phyloP scores from a whole-genome alignment of 2,113 vertebrate species.

The Vidua macroura region DNA sequence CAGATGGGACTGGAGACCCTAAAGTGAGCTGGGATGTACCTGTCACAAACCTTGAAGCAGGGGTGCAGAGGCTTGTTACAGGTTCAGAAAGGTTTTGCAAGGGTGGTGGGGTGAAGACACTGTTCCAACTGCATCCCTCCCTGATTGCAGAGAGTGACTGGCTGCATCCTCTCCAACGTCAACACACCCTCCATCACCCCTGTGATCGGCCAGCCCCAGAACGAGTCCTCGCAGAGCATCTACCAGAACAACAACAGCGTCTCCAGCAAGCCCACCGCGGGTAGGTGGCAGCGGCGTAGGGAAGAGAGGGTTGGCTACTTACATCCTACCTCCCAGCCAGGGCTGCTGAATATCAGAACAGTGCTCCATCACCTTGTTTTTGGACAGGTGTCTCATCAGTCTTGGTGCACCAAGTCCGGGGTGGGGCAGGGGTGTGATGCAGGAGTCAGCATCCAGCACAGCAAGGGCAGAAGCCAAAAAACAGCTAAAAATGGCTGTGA shows the following conservation, averaged over 20 bases:
- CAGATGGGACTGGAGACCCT: neutral
- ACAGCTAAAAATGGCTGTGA: neutral
- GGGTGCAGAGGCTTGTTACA: accelerated
- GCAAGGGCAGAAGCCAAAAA: neutral
- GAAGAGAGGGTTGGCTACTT: neutral
- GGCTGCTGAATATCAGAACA: neutral
- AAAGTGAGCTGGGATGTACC: neutral
- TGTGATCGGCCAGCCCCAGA: constrained; percentile 93
- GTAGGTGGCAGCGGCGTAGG: constrained; percentile 48
- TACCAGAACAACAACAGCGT: constrained; percentile 86
- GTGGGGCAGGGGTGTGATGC: neutral
- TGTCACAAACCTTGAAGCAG: neutral
- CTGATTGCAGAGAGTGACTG: constrained; percentile 88
- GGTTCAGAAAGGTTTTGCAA: neutral
- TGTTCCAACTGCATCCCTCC: neutral
- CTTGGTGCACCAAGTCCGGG: neutral
- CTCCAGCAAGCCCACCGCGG: constrained; percentile 84
- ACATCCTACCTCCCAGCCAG: neutral
- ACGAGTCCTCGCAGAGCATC: constrained; percentile 81
- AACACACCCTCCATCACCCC: constrained; percentile 94
- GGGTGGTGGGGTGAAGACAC: neutral
- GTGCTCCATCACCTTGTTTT: neutral
- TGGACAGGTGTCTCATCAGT: neutral
- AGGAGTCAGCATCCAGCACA: neutral
- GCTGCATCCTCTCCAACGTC: constrained; percentile 97